Conservation (phyloP, 2,113 vertebrate species). For the Eidolon helvum region DNA sequence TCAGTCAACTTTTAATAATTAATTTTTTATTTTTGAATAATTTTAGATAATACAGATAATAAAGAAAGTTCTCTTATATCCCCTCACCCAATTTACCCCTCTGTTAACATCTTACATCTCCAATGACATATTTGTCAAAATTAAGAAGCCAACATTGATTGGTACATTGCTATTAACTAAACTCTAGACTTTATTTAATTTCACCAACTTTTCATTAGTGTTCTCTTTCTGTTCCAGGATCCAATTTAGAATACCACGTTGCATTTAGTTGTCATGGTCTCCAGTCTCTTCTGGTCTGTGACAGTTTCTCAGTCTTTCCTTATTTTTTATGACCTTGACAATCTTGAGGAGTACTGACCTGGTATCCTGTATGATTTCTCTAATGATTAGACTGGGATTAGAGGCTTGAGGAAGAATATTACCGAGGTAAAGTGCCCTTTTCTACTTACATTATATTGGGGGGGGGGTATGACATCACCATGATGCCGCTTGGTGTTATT, state of each 20-base stretch:
- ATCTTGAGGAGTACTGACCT: background rate
- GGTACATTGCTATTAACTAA: background rate
- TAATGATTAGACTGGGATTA: background rate
- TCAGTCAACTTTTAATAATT: background rate
- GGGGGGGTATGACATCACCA: background rate
- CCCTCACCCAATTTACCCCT: background rate
- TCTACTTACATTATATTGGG: background rate
- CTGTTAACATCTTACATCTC: background rate
- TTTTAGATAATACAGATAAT: background rate
- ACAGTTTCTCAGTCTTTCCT: background rate
- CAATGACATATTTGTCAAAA: slow-evolving; percentile 7
- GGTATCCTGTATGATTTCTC: background rate
- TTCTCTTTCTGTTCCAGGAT: background rate
- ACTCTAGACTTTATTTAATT: slow-evolving; percentile 1
- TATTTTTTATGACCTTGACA: background rate
- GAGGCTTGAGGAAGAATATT: background rate
- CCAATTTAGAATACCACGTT: background rate
- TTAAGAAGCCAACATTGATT: background rate
- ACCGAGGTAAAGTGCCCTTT: background rate
- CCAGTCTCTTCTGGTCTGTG: background rate
- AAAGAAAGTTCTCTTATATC: background rate
- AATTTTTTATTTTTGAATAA: background rate
- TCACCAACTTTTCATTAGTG: background rate
- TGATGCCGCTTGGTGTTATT: background rate
- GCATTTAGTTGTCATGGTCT: background rate